Conservation (phyloP, 2,797 vertebrate species). For the Cirrhinus mrigala region DNA sequence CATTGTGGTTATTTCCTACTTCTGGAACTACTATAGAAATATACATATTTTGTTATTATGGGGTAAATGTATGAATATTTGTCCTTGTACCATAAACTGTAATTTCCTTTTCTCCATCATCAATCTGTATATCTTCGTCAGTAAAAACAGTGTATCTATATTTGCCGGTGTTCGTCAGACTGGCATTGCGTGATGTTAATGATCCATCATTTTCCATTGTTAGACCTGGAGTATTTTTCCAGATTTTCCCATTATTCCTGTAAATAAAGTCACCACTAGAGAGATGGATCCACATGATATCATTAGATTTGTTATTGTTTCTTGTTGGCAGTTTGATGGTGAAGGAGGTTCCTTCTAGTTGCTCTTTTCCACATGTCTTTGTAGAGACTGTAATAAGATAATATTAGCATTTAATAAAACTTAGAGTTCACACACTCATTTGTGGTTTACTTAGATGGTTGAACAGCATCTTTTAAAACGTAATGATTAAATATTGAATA, state of each 20-base stretch:
- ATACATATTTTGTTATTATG: too few species aligned
- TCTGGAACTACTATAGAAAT: not conserved
- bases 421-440: not conserved
- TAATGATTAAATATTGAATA: too few species aligned
- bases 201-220: not conserved
- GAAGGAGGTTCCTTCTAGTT: not conserved
- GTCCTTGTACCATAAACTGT: constrained; percentile 16
- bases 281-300: not conserved
- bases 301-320: not conserved
- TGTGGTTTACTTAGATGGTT: not conserved
- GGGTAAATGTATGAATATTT: not conserved
- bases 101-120: rapidly evolving
- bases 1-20: not conserved
- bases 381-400: not conserved
- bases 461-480: too few species aligned
- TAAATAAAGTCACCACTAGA: rapidly evolving
- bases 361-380: rapidly evolving
- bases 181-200: not conserved
- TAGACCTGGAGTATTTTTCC: too few species aligned
- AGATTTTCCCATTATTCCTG: rapidly evolving
- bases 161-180: not conserved
- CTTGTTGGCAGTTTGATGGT: rapidly evolving
- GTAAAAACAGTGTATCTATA: rapidly evolving
- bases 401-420: not conserved
- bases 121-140: rapidly evolving